Evolutionary conservation across 2,888 invertebrate genomes (phyloP).

Genomic region (Ceriagrion tenellum): DNA sequence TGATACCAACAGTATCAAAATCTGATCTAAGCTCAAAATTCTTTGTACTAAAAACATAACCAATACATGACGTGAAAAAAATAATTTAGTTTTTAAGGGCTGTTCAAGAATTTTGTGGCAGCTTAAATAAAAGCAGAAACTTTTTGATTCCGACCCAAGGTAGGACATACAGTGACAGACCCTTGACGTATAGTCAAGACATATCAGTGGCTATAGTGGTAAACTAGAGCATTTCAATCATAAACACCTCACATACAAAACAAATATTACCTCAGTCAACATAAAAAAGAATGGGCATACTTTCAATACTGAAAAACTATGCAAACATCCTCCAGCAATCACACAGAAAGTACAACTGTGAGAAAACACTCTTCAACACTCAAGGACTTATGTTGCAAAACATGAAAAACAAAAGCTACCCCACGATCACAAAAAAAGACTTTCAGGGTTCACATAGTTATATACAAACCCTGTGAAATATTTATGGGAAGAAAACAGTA

Average conservation of each 20-base stretch:
- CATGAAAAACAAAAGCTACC: not conserved
- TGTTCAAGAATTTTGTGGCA: not conserved
- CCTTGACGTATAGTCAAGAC: not conserved
- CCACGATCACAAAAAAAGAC: not conserved
- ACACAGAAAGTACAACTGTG: not conserved
- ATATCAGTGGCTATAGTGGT: too few species aligned
- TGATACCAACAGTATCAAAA: not conserved
- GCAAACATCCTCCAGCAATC: not conserved
- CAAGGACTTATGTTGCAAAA: not conserved
- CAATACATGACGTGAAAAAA: not conserved
- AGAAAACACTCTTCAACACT: not conserved
- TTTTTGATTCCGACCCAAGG: not conserved
- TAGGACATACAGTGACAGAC: not conserved
- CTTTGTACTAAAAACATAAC: not conserved
- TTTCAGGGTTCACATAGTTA: not conserved
- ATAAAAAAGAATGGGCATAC: not conserved
- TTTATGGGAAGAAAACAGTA: not conserved
- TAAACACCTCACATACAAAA: not conserved
- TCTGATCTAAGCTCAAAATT: not conserved
- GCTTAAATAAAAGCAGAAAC: too few species aligned
- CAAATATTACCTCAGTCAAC: not conserved
- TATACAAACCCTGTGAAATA: not conserved
- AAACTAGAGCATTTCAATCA: not conserved
- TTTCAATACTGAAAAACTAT: not conserved
- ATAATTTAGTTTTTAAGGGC: not conserved